A percentile compares a stretch with the other conserved stretches of the same genome.
These are phyloP conservation scores for Anhinga anhinga DNA, from an alignment of 2,113 vertebrate genomes.

Conservation along the genomic window DNA sequence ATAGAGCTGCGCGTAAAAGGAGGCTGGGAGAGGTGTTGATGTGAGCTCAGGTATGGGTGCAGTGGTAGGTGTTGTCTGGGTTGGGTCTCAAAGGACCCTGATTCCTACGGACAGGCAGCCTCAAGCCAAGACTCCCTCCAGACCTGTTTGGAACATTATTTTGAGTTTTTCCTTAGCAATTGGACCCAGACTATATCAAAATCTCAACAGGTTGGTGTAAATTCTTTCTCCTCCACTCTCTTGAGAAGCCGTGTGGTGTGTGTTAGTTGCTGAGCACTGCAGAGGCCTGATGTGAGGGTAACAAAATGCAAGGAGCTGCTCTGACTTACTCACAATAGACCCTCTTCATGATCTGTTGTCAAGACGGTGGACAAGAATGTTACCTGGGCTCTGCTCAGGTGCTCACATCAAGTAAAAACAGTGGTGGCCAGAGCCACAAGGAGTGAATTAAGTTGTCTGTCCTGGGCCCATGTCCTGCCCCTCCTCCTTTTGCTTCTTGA, in stretches of 20 bases:
- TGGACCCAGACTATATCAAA: not conserved
- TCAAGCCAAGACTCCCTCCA: not conserved
- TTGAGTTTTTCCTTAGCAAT: not conserved
- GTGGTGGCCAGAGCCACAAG: not conserved
- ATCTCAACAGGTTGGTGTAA: not conserved
- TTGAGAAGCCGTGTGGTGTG: accelerated
- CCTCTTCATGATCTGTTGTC: not conserved
- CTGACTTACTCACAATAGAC: accelerated
- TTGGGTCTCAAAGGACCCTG: accelerated
- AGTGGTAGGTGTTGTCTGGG: accelerated
- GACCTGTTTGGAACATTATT: not conserved
- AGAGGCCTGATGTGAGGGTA: not conserved
- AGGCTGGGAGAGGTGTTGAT: accelerated
- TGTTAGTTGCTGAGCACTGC: not conserved
- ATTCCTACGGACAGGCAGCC: accelerated
- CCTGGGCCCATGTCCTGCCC: not conserved
- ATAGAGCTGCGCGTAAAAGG: not conserved
- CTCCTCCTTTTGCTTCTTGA: not conserved
- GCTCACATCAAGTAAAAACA: not conserved
- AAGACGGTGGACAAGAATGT: accelerated
- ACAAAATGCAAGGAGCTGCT: not conserved
- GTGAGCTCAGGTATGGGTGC: not conserved
- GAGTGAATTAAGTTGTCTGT: not conserved
- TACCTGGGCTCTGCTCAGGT: not conserved
- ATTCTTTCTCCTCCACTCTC: not conserved